These are phyloP conservation scores for Aporophyla lueneburgensis DNA, from an alignment of 2,888 invertebrate species.

Conservation along the genomic window DNA sequence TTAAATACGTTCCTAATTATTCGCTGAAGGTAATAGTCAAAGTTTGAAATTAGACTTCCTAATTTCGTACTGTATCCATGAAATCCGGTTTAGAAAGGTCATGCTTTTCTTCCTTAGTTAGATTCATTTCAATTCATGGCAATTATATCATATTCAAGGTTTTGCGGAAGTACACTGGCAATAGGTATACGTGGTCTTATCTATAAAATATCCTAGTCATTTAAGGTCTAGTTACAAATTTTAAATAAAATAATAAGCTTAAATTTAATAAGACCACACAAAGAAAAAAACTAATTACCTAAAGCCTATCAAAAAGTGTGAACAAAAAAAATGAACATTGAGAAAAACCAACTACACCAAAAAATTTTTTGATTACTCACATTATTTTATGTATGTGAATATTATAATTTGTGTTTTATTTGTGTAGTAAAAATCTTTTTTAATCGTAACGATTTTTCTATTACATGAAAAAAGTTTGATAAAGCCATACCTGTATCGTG, in stretches of 20 bases:
- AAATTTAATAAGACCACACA: neutral
- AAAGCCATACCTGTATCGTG: slow-evolving; percentile 74
- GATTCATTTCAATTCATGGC: neutral
- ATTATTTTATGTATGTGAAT: neutral
- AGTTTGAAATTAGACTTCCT: slow-evolving; percentile 3
- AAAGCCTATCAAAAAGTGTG: neutral
- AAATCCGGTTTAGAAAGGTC: slow-evolving; percentile 5
- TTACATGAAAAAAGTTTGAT: neutral
- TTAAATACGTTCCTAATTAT: no score
- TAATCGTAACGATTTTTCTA: no score
- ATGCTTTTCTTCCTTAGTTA: neutral
- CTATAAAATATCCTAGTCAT: neutral
- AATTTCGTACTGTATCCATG: neutral
- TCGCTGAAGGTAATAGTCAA: neutral
- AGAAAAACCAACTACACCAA: no score
- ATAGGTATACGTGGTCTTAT: neutral
- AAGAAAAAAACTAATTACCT: neutral
- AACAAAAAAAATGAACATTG: neutral
- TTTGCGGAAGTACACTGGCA: neutral
- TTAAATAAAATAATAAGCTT: neutral
- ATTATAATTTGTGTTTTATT: neutral
- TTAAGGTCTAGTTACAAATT: neutral
- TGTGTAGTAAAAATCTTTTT: neutral
- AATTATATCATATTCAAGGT: slow-evolving; percentile 6
- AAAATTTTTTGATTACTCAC: no score